These are phyloP conservation scores for Nannoperca australis DNA, from an alignment of 2,797 vertebrate genomes.

Conservation along the genomic window DNA sequence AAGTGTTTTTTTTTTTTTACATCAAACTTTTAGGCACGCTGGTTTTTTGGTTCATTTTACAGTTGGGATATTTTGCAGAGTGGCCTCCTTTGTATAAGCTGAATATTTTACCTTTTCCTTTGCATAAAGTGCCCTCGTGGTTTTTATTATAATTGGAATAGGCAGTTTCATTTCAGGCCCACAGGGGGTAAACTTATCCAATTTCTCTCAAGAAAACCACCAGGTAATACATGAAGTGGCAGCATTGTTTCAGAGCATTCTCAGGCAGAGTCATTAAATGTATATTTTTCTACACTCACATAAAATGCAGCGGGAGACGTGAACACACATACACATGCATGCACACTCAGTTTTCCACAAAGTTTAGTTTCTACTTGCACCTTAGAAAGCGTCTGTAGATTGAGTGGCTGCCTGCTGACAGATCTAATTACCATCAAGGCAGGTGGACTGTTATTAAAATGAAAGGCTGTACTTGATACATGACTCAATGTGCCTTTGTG, in stretches of 20 bases:
- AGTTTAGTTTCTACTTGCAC: not conserved
- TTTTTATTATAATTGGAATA: slow-evolving; percentile 64
- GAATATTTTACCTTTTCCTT: slow-evolving; percentile 40
- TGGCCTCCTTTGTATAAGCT: slow-evolving; percentile 21
- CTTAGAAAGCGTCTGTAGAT: slow-evolving; percentile 8
- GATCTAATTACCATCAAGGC: slow-evolving; percentile 50
- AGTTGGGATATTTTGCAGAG: slow-evolving; percentile 15
- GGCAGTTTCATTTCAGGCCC: slow-evolving; percentile 58
- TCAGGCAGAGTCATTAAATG: slow-evolving; percentile 29
- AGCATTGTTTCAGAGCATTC: slow-evolving; percentile 38
- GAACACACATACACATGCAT: not conserved
- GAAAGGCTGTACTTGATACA: slow-evolving; percentile 18
- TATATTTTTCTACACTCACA: slow-evolving; percentile 1
- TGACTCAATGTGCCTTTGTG: slow-evolving; percentile 6
- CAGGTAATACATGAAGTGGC: slow-evolving; percentile 48
- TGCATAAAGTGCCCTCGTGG: slow-evolving; percentile 49
- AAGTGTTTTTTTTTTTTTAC: slow-evolving; percentile 36
- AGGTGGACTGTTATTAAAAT: slow-evolving; percentile 33
- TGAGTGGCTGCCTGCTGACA: slow-evolving; percentile 47
- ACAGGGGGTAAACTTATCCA: slow-evolving; percentile 47
- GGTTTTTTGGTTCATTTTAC: slow-evolving; percentile 42
- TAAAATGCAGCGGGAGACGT: slow-evolving; percentile 3
- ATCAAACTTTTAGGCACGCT: slow-evolving; percentile 38
- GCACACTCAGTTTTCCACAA: not conserved
- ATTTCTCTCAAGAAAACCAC: slow-evolving; percentile 52